Conservation (phyloP, 2,888 invertebrate genomes). For the Lathronympha strigana region DNA sequence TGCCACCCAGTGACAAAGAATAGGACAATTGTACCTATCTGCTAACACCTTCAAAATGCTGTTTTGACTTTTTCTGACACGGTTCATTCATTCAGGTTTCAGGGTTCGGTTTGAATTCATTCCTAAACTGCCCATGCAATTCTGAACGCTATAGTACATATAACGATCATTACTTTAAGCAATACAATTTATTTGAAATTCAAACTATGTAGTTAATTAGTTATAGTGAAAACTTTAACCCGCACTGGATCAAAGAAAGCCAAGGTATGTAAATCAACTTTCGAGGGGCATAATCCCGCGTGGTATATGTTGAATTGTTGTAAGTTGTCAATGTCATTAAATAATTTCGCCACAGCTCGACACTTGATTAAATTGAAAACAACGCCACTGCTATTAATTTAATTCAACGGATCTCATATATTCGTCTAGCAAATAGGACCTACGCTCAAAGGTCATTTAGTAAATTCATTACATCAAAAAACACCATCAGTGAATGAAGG, state of each 20-base stretch:
- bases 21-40: no score
- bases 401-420: neutral
- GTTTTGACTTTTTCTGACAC: no score
- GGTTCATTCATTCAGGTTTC: no score
- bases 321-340: neutral
- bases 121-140: no score
- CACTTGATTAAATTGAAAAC: neutral
- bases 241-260: neutral
- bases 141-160: no score
- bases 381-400: neutral
- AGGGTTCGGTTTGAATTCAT: no score
- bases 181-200: no score
- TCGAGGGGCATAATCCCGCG: neutral
- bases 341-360: constrained; percentile 1
- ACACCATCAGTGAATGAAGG: neutral
- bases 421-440: neutral
- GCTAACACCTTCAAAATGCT: no score
- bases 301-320: neutral
- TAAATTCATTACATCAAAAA: neutral
- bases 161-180: no score
- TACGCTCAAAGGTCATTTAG: neutral
- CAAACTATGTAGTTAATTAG: no score
- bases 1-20: no score
- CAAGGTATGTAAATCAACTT: neutral
- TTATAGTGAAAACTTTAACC: neutral